Conservation (phyloP, 2,888 invertebrate genomes). For the Acrocera orbiculus region DNA sequence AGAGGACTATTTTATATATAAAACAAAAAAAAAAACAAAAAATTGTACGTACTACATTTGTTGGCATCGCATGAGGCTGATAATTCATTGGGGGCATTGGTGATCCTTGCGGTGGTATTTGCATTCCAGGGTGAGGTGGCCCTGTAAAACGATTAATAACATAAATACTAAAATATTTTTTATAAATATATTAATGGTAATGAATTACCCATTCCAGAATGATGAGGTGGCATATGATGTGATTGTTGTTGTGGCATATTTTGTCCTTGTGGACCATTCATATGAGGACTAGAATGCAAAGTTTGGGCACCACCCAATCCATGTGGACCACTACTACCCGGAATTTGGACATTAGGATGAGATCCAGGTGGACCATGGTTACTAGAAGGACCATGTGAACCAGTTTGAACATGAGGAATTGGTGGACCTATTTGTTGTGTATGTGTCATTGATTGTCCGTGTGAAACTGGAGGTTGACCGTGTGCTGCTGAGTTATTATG, state of each 20-base stretch:
- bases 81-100: slow-evolving; percentile 35
- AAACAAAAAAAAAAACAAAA: too few relatives aligned
- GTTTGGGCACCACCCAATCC: slow-evolving; percentile 29
- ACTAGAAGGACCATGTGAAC: slow-evolving; percentile 12
- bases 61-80: slow-evolving; percentile 43
- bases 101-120: slow-evolving; percentile 32
- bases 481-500: slow-evolving; percentile 11
- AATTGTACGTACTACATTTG: slow-evolving; percentile 31
- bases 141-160: slow-evolving; percentile 9
- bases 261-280: slow-evolving; percentile 25
- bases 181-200: not conserved
- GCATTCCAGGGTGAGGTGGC: slow-evolving; percentile 29
- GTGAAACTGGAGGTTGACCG: slow-evolving; percentile 21
- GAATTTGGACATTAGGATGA: slow-evolving; percentile 8
- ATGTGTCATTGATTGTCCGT: slow-evolving; percentile 16
- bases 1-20: too few relatives aligned
- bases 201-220: slow-evolving; percentile 33
- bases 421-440: slow-evolving; percentile 20
- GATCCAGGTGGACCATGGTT: slow-evolving; percentile 12
- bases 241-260: slow-evolving; percentile 33
- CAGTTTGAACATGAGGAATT: slow-evolving; percentile 35
- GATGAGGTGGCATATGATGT: slow-evolving; percentile 37
- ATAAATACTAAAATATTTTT: not conserved
- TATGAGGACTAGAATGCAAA: slow-evolving; percentile 34
- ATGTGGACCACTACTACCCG: slow-evolving; percentile 24